Base-by-base conservation (phyloP, 2,888 invertebrate genomes). In the Pilophorus perplexus region DNA sequence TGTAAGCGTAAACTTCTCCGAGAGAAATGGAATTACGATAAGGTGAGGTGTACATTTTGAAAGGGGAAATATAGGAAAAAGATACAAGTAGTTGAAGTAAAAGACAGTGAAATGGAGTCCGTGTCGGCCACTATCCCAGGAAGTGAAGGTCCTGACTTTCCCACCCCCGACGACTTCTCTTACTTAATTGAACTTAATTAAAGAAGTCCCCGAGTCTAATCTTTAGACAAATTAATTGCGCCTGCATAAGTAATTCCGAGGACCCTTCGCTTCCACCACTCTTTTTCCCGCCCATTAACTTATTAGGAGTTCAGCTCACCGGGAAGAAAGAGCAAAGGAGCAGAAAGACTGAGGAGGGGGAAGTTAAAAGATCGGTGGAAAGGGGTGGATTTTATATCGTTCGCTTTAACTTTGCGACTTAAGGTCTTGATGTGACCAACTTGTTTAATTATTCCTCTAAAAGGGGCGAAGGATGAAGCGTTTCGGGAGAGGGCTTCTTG, bases 171-270 rank as follows among this genome's bases (percentile, higher is more conserved):
- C 25, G 23, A 33, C 48, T 38, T 52, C 67, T 60, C 62, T 65
- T 64, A 68, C 69, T 71, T 71, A 71, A 71, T 71, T 71, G 70
- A 71, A 71, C 68, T 70, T 71, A 71, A 71, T 71, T 70, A 71
- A 71, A 71, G 71, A 71, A 71, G 70, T 69, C 71, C 28, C 68
- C 68, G 59, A 64, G 69, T 68, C 69, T 71, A 71, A 71, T 71
- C 71, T 70, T 70, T 67, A 70, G 69, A 71, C 71, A 71, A 71
- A 71, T 71, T 71, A 71, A 71, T 71, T 71, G 70, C 71, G 70
- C 70, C 69, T 70, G 71, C 71, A 71, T 71, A 71, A 71, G 70
- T 71, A 71, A 71, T 71, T 70, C 68, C 64, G 54, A 28, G 69
- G 18, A 23, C 38, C 50, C 66, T 60, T 64, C 67, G 55, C 67